Percentiles rank a stretch among this genome's conserved stretches.
Evolutionary conservation across 2,113 vertebrate genomes (phyloP).

Genomic region (Macaca fascicularis): DNA sequence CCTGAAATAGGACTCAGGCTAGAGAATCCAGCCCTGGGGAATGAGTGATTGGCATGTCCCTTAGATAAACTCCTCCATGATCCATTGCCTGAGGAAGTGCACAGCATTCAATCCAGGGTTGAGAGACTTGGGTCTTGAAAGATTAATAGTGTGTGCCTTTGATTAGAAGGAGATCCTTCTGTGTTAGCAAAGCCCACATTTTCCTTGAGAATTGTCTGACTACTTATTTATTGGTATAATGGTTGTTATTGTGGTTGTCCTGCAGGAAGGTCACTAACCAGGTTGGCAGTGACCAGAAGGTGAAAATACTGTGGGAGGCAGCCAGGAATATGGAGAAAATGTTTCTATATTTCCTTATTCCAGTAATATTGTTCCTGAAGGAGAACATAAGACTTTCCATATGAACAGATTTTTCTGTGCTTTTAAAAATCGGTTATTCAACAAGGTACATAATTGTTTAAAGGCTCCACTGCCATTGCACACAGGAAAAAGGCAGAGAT

Average conservation of each 20-base stretch:
- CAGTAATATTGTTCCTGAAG: neutral
- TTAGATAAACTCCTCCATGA: neutral
- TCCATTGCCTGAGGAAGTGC: neutral
- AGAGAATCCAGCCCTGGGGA: neutral
- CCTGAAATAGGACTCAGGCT: neutral
- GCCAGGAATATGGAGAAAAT: neutral
- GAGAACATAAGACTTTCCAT: neutral
- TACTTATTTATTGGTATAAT: neutral
- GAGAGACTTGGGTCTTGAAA: neutral
- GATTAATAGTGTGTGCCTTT: neutral
- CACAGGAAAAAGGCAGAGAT: neutral
- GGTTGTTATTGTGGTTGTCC: neutral
- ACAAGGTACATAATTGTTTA: neutral
- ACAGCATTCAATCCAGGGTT: neutral
- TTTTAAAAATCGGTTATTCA: constrained; percentile 5
- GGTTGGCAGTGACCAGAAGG: neutral
- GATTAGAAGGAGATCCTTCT: neutral
- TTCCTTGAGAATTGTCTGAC: neutral
- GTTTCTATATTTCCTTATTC: neutral
- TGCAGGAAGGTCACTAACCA: neutral
- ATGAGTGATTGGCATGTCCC: neutral
- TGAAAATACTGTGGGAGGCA: neutral
- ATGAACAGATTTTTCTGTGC: neutral
- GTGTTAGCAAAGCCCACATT: neutral
- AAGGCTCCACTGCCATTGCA: neutral